Conservation (phyloP, 2,888 invertebrate genomes). For the Arrhopalites spinosus region DNA sequence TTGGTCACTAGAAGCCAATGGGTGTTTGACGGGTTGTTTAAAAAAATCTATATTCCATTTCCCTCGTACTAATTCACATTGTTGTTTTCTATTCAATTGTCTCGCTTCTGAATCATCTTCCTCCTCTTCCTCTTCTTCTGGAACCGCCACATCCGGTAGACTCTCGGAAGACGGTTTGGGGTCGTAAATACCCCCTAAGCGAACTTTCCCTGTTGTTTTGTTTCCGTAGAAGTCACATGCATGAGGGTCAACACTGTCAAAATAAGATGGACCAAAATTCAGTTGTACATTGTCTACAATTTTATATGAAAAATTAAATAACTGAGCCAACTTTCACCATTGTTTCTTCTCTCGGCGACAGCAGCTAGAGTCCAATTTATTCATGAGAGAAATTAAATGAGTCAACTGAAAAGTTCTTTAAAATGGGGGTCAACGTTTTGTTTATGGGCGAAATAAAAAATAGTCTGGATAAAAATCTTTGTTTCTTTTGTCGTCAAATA, state of each 20-base stretch:
- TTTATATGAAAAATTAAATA: neutral
- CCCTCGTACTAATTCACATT: neutral
- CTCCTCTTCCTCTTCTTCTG: neutral
- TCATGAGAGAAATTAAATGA: too few species aligned
- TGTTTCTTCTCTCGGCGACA: neutral
- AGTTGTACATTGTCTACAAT: neutral
- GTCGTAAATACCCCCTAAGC: slow-evolving; percentile 28
- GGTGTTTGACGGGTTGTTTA: neutral
- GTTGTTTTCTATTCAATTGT: neutral
- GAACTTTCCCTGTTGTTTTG: slow-evolving; percentile 2
- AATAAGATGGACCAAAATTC: neutral
- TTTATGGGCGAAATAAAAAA: too few species aligned
- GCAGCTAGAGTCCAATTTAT: neutral
- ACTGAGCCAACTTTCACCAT: neutral
- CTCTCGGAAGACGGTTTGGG: neutral
- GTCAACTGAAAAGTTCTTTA: too few species aligned
- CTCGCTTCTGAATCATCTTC: neutral
- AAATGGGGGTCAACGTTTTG: too few species aligned
- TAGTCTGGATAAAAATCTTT: too few species aligned
- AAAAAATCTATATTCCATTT: slow-evolving; percentile 6
- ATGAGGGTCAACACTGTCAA: neutral
- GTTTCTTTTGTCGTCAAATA: too few species aligned
- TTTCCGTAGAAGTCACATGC: slow-evolving; percentile 11
- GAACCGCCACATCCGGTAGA: neutral
- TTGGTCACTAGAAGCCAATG: neutral